Evolutionary conservation across 2,797 vertebrate species (phyloP), one percentile per base, ranked within the genome.

Genomic region (Lagodon rhomboides): DNA sequence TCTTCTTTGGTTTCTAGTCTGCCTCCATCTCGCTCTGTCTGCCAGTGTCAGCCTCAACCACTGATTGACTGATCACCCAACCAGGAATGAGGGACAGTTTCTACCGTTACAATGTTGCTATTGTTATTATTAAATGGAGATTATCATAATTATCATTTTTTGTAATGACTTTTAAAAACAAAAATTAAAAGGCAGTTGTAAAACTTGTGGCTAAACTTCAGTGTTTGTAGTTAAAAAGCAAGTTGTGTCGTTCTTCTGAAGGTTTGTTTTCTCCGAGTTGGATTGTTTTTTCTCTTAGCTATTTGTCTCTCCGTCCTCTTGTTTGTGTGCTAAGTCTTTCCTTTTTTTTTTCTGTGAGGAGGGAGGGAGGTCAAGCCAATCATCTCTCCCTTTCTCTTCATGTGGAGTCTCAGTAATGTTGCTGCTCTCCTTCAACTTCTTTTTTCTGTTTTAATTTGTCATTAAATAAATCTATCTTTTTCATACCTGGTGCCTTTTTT

Each of bases 381-480:
- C 92, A 83, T 87, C 90, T 92, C 91, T 92, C 90, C 76, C 82
- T 81, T 63, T 74, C 73, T 90, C 91, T 79, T 84, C 65, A 71
- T 15, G 75, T 94, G 94, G 94, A 94, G 89, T 92, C 89, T 90
- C 93, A 91, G 91, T 94, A 83, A 93, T 88, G 93, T 94, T 90
- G 92, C 94, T 94, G 91, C 94, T 94, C 93, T 89, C 90, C 91
- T 81, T 92, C 87, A 84, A 93, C 93, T 90, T 86, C 83, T 93
- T 91, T 83, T 92, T 92, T 93, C 91, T 93, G 91, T 93, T 95
- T 95, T 97, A 96, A 96, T 98, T 98, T 98, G 97, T 97, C 97
- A 98, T 98, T 97, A 96, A 99, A 99, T 98, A 98, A 99, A 99
- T 97, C 95, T 97, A 97, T 98, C 96, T 98, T 98, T 98, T 98